Evolutionary conservation across 2,888 invertebrate genomes (phyloP), one percentile per base, ranked within the genome.

Genomic region (Drosophila acutilabella): DNA sequence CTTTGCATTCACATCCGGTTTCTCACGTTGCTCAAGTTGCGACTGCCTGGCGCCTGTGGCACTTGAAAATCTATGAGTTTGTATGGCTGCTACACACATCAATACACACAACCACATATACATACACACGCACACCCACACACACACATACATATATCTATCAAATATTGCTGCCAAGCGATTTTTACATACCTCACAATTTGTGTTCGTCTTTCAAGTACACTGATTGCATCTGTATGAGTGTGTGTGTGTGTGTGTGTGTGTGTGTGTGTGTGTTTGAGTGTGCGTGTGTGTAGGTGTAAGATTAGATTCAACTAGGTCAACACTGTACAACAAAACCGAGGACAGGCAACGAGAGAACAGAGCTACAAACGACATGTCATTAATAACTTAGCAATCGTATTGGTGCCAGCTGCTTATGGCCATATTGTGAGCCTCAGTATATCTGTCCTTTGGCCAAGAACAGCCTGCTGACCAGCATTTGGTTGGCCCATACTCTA

Each of bases 321-420:
- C 74, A 80, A 71, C 81, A 66, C 42, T 18, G 51, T 41, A 62
- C 56, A 70, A 52, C 50, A 48, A 40, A 26, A 58, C 48, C 26
- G 16, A 40, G 57, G 33, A 13, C 18, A 23, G 2, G 16, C 4
- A 33, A 45, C 18, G 23, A 13, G 26, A 41, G 14, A 42, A 40
- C 13, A 20, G 36, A 20, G 36, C 69, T 73, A 73, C 64, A 83
- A 81, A 88, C 78, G 82, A 77, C 66, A 71, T 78, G 78, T 69
- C 82, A 83, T 83, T 83, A 89, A 83, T 83, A 83, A 83, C 89
- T 70, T 56, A 72, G 69, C 74, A 89, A 73, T 84, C 78, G 84
- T 69, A 86, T 80, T 54, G 70, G 59, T 53, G 62, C 69, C 65
- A 59, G 36, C 59, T 67, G 68, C 64, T 67, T 57, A 57, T 57